Percentiles rank a stretch among this genome's conserved stretches.
Conservation (phyloP, 1,140 invertebrate species). For the Triops longicaudatus region DNA sequence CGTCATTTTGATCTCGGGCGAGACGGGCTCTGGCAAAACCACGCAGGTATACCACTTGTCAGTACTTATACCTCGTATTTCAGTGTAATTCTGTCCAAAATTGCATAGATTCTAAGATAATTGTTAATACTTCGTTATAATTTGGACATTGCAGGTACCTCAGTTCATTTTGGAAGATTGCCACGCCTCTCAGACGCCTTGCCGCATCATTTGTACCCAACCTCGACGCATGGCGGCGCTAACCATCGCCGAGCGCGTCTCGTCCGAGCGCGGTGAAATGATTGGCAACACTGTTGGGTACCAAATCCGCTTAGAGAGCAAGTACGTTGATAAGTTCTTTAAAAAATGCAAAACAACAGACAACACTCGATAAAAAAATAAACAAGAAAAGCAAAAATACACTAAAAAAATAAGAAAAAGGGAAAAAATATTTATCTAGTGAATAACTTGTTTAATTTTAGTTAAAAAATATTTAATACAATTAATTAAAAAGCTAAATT, state of each 20-base stretch:
- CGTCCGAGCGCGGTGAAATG: constrained; percentile 70
- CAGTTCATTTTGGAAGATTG: constrained; percentile 81
- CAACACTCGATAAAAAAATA: no score
- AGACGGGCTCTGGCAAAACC: constrained; percentile 79
- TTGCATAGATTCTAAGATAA: no score
- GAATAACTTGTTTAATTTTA: no score
- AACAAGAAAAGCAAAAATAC: no score
- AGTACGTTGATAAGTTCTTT: constrained; percentile 31
- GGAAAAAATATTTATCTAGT: no score
- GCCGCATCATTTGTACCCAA: constrained; percentile 86
- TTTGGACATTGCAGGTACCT: constrained; percentile 60
- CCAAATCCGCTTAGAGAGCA: constrained; percentile 78
- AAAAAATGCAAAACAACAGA: no score
- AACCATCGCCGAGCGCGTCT: constrained; percentile 65
- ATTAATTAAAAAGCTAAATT: no score
- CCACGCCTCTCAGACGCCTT: constrained; percentile 51
- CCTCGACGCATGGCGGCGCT: constrained; percentile 84
- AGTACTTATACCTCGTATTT: no score
- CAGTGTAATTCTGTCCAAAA: no score
- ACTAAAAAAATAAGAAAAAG: no score
- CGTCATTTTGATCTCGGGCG: constrained; percentile 30
- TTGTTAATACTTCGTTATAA: no score
- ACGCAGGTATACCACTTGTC: constrained; percentile 52
- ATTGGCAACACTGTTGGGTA: constrained; percentile 85
- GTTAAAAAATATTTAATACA: no score